Evolutionary conservation across 2,888 invertebrate species (phyloP), one percentile per base, ranked within the genome.

Genomic region (Sialis fuliginosa): DNA sequence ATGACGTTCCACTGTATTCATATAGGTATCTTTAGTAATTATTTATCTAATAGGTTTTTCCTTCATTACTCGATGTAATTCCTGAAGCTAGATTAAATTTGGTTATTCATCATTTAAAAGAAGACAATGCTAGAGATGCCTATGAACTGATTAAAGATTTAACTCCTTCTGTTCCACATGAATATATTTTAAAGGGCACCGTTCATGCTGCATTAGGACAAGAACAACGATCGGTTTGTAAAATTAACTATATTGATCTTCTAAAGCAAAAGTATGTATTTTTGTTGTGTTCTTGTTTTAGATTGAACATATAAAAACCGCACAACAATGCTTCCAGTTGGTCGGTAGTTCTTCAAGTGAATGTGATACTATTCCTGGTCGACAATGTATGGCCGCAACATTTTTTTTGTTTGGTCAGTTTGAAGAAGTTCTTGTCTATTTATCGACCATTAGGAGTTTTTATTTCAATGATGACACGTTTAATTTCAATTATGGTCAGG

Each of bases 381-480:
- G 98, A 32, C 95, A 98, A 65, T 93, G 96, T 62, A 97, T 98
- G 96, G 92, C 97, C 0, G 92, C 96, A 0, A 90, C 90, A 4
- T 92, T 91, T 67, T 98, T 98, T 66, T 71, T 98, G 4, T 81
- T 89, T 42, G 82, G 82, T 13, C 93, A 96, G 64, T 96, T 91
- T 64, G 95, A 96, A 58, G 95, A 98, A 66, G 96, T 95, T 42
- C 74, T 95, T 12, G 83, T 96, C 31, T 98, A 97, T 61, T 75
- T 98, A 56, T 91, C 92, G 62, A 96, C 96, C 0, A 93, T 98
- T 60, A 90, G 95, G 64, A 93, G 92, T 56, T 97, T 95, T 64
- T 43, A 42, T 42, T 75, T 75, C 56, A 79, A 77, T 65, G 83
- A 87, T 58, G 84, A 87, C 55, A 72, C 72, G 1, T 87, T 86